Percentiles rank a stretch among this genome's conserved stretches.
phyloP scores from a whole-genome alignment of 2,888 invertebrate genomes.

The Heliconius erato region DNA sequence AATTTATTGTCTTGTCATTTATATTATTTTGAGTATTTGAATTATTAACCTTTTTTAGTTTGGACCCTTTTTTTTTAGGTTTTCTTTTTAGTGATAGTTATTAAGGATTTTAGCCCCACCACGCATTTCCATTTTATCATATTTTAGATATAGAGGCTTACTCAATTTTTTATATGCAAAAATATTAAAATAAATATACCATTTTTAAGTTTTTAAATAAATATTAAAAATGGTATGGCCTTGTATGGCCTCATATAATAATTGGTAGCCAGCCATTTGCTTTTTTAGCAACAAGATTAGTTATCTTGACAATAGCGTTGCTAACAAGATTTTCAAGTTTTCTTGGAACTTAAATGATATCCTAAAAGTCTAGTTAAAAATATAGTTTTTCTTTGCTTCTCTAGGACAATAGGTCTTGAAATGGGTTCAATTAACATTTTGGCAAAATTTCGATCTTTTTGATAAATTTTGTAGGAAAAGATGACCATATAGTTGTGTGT shows the following conservation, averaged over 20 bases:
- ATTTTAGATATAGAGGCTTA: background rate
- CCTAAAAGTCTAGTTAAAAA: background rate
- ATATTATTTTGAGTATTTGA: conserved; percentile 1
- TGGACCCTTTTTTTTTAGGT: background rate
- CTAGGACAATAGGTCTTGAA: background rate
- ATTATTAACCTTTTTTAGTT: background rate
- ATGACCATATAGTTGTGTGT: background rate
- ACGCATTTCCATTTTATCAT: background rate
- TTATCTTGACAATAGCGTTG: background rate
- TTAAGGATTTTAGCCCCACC: background rate
- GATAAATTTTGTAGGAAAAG: background rate
- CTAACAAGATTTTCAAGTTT: background rate
- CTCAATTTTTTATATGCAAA: background rate
- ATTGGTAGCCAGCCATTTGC: background rate
- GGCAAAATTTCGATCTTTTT: background rate
- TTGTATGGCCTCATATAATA: no score
- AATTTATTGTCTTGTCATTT: conserved; percentile 14
- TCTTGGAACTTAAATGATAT: background rate
- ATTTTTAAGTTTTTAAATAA: no score
- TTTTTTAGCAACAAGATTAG: background rate
- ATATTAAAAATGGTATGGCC: no score
- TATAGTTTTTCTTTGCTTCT: background rate
- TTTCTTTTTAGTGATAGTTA: background rate
- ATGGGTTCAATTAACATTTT: background rate
- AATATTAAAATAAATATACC: no score